These are phyloP conservation scores for Amiota mariae DNA, from an alignment of 2,888 invertebrate species.

Conservation along the genomic window DNA sequence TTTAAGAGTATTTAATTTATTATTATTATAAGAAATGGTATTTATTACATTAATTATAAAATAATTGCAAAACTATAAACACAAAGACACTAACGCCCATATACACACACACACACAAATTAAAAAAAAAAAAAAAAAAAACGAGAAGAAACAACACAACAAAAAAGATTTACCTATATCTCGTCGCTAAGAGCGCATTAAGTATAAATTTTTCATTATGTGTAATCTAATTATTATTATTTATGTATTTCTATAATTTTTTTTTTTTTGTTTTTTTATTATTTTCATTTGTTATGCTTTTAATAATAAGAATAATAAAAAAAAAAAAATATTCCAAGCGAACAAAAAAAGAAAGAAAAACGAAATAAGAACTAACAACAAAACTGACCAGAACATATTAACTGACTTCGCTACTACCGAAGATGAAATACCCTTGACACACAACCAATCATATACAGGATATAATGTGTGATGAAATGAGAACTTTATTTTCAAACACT, in stretches of 20 bases:
- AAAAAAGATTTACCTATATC: constrained; percentile 49
- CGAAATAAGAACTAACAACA: constrained; percentile 37
- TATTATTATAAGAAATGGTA: constrained; percentile 23
- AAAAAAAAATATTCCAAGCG: constrained; percentile 26
- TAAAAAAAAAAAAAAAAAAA: not conserved
- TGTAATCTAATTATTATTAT: constrained; percentile 12
- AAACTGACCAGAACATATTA: constrained; percentile 25
- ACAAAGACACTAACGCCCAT: constrained; percentile 32
- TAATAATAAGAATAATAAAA: not conserved
- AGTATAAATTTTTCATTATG: constrained; percentile 8
- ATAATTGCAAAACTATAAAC: constrained; percentile 46
- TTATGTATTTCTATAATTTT: constrained; percentile 14
- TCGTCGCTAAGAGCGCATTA: constrained; percentile 59
- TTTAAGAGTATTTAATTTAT: constrained; percentile 33
- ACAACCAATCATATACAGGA: constrained; percentile 30
- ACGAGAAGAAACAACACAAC: constrained; percentile 26
- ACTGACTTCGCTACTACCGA: not conserved
- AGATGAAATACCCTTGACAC: constrained; percentile 54
- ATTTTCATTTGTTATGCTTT: not conserved
- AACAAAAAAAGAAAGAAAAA: constrained; percentile 20
- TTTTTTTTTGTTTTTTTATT: constrained; percentile 2
- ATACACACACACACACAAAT: constrained; percentile 26
- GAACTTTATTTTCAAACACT: too few species aligned
- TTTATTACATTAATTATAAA: constrained; percentile 38
- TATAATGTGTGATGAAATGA: too few species aligned